phyloP scores from a whole-genome alignment of 2,888 invertebrate species.

The Chloroclystis v-ata region DNA sequence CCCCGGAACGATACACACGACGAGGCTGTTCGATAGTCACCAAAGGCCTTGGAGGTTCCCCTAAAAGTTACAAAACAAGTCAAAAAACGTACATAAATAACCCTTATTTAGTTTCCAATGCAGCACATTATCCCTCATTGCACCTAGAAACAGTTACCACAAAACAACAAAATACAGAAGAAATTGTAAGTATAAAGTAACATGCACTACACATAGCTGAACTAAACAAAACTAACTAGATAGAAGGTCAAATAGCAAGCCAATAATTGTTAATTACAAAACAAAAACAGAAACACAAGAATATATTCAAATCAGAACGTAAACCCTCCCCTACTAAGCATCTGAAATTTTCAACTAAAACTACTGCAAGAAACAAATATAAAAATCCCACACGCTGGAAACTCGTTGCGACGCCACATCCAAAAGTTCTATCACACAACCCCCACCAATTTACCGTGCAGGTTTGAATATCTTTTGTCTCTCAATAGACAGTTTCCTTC shows the following conservation, averaged over 20 bases:
- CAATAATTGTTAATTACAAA: conserved; percentile 6
- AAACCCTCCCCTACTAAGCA: background rate
- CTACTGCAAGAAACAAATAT: conserved; percentile 9
- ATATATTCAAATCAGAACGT: conserved; percentile 1
- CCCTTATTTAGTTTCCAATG: background rate
- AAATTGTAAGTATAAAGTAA: conserved; percentile 9
- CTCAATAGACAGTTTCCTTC: conserved; percentile 77
- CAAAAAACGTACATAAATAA: background rate
- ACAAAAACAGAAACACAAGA: conserved; percentile 13
- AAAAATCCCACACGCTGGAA: conserved; percentile 21
- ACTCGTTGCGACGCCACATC: conserved; percentile 19
- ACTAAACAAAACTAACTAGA: conserved; percentile 7
- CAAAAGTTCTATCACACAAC: conserved; percentile 55
- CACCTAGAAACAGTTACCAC: conserved; percentile 7
- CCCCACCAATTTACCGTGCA: conserved; percentile 43
- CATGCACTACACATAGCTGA: conserved; percentile 18
- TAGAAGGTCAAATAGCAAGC: conserved; percentile 11
- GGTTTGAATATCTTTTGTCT: conserved; percentile 51
- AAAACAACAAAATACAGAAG: conserved; percentile 7
- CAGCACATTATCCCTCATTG: conserved; percentile 5
- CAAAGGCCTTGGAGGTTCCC: conserved; percentile 37
- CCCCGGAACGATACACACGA: conserved; percentile 51
- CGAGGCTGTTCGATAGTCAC: conserved; percentile 62
- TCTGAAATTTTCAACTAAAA: conserved; percentile 13
- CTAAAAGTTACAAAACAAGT: conserved; percentile 32